Base-by-base conservation (phyloP, 2,113 vertebrate genomes). In the Mola mola region DNA sequence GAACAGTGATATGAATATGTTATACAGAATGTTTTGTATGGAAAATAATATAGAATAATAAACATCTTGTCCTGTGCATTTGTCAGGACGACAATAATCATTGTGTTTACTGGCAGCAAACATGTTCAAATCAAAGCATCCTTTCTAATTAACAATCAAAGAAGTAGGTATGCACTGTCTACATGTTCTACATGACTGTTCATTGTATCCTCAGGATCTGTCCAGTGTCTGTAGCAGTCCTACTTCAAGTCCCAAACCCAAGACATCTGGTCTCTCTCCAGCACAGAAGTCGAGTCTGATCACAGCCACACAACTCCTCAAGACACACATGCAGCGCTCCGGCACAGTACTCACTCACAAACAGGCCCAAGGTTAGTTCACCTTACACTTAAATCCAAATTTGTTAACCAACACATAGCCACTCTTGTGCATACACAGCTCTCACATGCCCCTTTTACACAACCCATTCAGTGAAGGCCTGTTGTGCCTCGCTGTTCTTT, bases 221-320 rank as follows among this genome's bases (percentile, higher is more conserved):
- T 99, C 96, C 64, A 98, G 97, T 1, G 95, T 99, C 41, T 98
- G 95, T 74, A 99, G 96, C 83, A 98, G 97, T 79, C 96, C 96
- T 47, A 95, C 96, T 0, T 98, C 95, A 22, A 98, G 96, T 78
- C 97, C 97, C 57, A 99, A 98, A 90, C 92, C 94, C 21, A 98
- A 96, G 84, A 89, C 93, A 16, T 90, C 92, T 0, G 83, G 94
- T 0, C 78, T 96, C 74, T 84, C 95, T 15, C 93, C 94, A 0
- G 83, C 93, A 12, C 96, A 96, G 88, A 99, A 98, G 80, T 91
- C 94, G 64, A 92, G 91, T 75, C 94, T 92, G 60, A 88, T 93
- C 4, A 92, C 94, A 17, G 86, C 93, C 52, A 88, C 95, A 0
- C 96, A 95, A 87, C 87, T 96, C 44, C 92, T 98, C 29, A 98